Percentiles rank a stretch among this genome's conserved stretches.
Conservation (phyloP, 2,888 invertebrate species). For the Volucella inflata region DNA sequence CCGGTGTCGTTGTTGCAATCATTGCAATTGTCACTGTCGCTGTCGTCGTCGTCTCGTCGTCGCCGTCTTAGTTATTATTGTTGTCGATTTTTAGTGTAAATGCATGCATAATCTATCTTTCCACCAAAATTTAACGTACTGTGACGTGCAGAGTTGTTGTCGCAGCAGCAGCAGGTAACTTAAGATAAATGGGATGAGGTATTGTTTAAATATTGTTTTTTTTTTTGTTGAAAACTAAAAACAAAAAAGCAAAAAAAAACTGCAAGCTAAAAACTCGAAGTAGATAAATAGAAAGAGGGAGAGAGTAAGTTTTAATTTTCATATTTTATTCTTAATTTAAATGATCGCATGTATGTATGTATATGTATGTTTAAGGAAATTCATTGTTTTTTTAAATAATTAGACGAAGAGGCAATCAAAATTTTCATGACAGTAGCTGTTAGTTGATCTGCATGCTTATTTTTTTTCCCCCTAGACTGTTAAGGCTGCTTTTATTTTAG, state of each 20-base stretch:
- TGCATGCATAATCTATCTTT: constrained; percentile 69
- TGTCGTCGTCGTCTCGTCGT: constrained; percentile 3
- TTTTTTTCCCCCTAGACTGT: constrained; percentile 13
- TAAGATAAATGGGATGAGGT: constrained; percentile 73
- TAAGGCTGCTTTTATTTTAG: neutral
- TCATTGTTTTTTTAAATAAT: constrained; percentile 23
- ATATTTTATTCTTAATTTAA: too few relatives aligned
- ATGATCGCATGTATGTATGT: constrained; percentile 19
- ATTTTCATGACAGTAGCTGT: constrained; percentile 49
- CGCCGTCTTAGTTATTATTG: constrained; percentile 29
- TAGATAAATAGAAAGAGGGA: constrained; percentile 33
- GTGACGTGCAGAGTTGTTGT: constrained; percentile 69
- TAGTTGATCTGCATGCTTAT: constrained; percentile 54
- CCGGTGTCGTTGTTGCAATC: constrained; percentile 12
- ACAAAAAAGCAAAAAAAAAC: too few relatives aligned
- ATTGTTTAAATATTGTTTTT: constrained; percentile 3
- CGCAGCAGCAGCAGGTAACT: constrained; percentile 71
- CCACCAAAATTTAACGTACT: constrained; percentile 68
- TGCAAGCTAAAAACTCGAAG: too few relatives aligned
- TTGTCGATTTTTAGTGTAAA: constrained; percentile 68
- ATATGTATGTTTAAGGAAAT: constrained; percentile 4
- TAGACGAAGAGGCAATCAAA: constrained; percentile 51
- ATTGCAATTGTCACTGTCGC: constrained; percentile 12
- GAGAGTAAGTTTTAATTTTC: constrained; percentile 26
- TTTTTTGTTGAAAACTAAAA: neutral